These are phyloP conservation scores for Agriotes lineatus DNA, from an alignment of 2,888 invertebrate species.

Conservation along the genomic window DNA sequence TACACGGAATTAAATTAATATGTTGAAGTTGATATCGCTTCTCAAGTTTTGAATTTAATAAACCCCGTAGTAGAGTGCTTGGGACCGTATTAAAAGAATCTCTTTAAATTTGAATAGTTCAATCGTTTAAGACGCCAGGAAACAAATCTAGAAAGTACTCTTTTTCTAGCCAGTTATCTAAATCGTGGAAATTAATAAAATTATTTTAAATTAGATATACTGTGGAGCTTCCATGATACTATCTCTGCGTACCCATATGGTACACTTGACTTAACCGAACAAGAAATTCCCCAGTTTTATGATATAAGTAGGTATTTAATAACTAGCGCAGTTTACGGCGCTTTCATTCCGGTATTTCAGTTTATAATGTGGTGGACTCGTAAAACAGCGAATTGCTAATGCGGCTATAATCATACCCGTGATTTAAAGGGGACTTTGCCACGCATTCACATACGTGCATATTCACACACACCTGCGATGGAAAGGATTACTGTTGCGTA, in stretches of 20 bases:
- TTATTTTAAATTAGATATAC: no score
- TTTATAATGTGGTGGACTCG: slow-evolving; percentile 12
- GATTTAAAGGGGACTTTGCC: slow-evolving; percentile 8
- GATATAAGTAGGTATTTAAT: slow-evolving; percentile 6
- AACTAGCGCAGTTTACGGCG: slow-evolving; percentile 13
- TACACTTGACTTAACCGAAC: background rate
- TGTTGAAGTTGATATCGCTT: no score
- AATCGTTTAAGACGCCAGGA: no score
- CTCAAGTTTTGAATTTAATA: no score
- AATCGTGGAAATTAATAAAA: no score
- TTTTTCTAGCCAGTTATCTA: no score
- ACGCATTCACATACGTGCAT: background rate
- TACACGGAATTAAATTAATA: no score
- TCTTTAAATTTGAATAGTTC: no score
- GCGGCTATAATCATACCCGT: slow-evolving; percentile 7
- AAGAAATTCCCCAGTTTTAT: background rate
- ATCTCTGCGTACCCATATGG: background rate
- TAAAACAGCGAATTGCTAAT: slow-evolving; percentile 22
- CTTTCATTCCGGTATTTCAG: slow-evolving; percentile 9
- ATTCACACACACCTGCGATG: slow-evolving; percentile 11
- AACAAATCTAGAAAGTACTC: no score
- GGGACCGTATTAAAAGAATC: no score
- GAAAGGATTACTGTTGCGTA: background rate
- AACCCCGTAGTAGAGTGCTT: no score
- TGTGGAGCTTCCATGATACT: background rate